Evolutionary conservation across 2,888 invertebrate species (phyloP).

Genomic region (Steromphala cineraria): DNA sequence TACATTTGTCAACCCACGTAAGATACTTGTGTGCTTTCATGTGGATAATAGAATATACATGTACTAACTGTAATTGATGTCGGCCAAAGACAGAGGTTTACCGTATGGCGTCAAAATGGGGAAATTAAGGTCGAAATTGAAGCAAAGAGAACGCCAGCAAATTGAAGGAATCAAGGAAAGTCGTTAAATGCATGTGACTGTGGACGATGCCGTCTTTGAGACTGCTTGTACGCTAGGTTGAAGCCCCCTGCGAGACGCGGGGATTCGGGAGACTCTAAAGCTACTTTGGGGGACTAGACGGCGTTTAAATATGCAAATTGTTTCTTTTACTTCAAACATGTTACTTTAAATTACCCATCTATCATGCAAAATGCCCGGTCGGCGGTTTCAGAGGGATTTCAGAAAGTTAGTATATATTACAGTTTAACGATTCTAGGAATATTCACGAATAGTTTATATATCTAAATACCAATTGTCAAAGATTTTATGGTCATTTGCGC

Average conservation of each 20-base stretch:
- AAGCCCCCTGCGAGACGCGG: not conserved
- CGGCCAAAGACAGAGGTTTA: not conserved
- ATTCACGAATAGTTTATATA: no score
- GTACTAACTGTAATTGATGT: not conserved
- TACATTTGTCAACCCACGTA: not conserved
- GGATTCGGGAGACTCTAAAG: slow-evolving; percentile 1
- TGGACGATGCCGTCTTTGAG: not conserved
- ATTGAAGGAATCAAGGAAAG: slow-evolving; percentile 6
- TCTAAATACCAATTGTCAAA: no score
- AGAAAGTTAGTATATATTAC: no score
- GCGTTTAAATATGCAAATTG: slow-evolving; percentile 18
- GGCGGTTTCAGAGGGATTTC: no score
- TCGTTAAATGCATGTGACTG: slow-evolving; percentile 5
- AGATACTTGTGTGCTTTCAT: not conserved
- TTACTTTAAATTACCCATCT: no score
- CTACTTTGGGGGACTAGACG: slow-evolving; percentile 1
- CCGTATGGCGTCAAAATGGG: slow-evolving; percentile 6
- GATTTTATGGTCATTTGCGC: no score
- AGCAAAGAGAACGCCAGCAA: not conserved
- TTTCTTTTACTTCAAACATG: slow-evolving; percentile 8
- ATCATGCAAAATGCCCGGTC: no score
- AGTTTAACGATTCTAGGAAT: no score
- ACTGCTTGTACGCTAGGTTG: not conserved
- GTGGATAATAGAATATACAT: not conserved
- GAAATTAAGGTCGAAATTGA: not conserved